Percentiles rank a stretch among this genome's conserved stretches.
These are phyloP conservation scores for Megaceryle maxima DNA, from an alignment of 2,113 vertebrate genomes.

Conservation along the genomic window DNA sequence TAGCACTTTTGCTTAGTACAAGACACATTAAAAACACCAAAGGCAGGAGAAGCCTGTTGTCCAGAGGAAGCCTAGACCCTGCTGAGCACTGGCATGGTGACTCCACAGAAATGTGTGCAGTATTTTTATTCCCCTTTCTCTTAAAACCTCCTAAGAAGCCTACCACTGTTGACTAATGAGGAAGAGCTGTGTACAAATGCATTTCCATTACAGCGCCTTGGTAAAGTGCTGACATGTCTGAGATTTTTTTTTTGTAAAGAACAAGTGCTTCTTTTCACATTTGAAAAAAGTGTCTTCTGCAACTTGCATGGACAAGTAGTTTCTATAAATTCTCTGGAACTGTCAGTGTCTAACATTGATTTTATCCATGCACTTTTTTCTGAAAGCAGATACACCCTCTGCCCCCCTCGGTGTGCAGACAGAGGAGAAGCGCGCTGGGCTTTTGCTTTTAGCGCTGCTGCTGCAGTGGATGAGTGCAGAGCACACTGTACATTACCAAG, in stretches of 20 bases:
- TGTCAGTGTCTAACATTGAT: constrained; percentile 72
- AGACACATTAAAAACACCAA: neutral
- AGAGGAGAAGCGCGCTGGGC: constrained; percentile 21
- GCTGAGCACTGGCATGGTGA: neutral
- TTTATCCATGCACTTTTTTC: constrained; percentile 67
- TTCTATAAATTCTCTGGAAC: constrained; percentile 67
- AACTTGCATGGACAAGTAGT: constrained; percentile 63
- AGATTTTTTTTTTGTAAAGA: constrained; percentile 68
- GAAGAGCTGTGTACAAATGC: constrained; percentile 61
- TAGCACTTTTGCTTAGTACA: neutral
- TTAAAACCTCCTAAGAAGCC: neutral
- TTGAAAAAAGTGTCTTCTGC: constrained; percentile 73
- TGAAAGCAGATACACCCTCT: constrained; percentile 19
- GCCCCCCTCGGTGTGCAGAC: constrained; percentile 36
- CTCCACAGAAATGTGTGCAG: neutral
- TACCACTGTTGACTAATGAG: neutral
- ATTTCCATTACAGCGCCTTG: constrained; percentile 53
- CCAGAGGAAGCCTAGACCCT: constrained; percentile 17
- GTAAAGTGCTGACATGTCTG: constrained; percentile 44
- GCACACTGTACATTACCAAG: constrained; percentile 12
- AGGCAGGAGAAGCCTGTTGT: constrained; percentile 6
- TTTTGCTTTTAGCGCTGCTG: constrained; percentile 51
- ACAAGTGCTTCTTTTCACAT: constrained; percentile 77
- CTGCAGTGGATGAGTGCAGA: constrained; percentile 12
- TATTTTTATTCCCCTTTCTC: neutral